Base-by-base conservation (phyloP, 2,113 vertebrate genomes). In the Lutjanus erythropterus region DNA sequence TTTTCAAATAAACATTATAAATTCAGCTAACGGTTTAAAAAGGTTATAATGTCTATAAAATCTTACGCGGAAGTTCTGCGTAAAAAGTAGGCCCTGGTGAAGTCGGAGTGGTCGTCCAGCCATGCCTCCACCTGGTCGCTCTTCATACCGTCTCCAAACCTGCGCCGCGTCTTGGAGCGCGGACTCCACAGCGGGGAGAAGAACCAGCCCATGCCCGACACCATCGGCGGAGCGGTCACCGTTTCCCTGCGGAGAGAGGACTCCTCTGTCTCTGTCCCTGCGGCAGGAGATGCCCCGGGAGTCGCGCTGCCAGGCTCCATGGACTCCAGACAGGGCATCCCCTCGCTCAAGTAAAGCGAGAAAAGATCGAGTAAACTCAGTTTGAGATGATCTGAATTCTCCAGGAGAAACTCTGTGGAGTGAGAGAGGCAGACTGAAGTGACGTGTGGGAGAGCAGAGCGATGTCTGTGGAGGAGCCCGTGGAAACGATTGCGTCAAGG, bases 21-120 rank as follows among this genome's bases (percentile, higher is more conserved):
- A 35, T 42, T 15, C 19, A n/a, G 11, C 4, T 31, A 67, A 39
- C 9, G 14, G 1, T 35, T 7, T n/a, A n/a, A n/a, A n/a, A n/a
- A n/a, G n/a, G n/a, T n/a, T n/a, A n/a, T n/a, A n/a, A n/a, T n/a
- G n/a, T n/a, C n/a, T n/a, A 6, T 41, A 3, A 6, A 3, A 9
- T 12, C 90, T 91, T 86, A 93, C 91, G 27, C 73, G 21, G 88
- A 89, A 14, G 81, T 47, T 82, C 86, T 90, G 37, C 86, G 86
- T 75, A 89, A 78, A 86, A 89, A 90, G 80, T 90, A 91, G 0
- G 50, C 80, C 60, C 85, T 78, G 1, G 90, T 88, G 5, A 87
- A 90, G 62, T 93, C 89, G 3, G 89, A 88, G 67, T 92, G 89
- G n/a, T 91, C 88, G 19, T 92, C 92, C 78, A 91, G 65, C 89